A percentile compares a stretch with the other conserved stretches of the same genome.
Evolutionary conservation across 2,888 invertebrate species (phyloP).

Genomic region (Agriopis leucophaearia): DNA sequence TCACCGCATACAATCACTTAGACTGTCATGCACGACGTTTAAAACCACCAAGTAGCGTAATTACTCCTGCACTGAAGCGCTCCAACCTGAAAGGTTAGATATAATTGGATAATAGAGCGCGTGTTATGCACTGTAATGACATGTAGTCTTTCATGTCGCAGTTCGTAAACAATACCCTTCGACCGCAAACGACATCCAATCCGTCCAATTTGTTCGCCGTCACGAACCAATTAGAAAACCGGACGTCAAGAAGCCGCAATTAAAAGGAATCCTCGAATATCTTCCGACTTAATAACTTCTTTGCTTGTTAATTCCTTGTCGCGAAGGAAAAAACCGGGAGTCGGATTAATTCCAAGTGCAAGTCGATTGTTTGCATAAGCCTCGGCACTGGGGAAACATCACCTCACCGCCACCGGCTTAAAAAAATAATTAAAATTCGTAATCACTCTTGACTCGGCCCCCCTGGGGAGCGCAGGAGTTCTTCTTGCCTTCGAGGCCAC

Average conservation of each 20-base stretch:
- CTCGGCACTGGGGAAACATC: conserved; percentile 81
- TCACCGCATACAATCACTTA: conserved; percentile 81
- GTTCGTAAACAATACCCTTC: conserved; percentile 42
- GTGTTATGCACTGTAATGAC: conserved; percentile 78
- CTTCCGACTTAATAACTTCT: conserved; percentile 86
- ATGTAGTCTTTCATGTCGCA: conserved; percentile 66
- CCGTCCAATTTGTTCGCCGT: conserved; percentile 72
- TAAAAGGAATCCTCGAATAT: conserved; percentile 84
- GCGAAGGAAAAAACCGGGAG: conserved; percentile 81
- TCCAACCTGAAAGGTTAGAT: conserved; percentile 82
- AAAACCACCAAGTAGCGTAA: conserved; percentile 75
- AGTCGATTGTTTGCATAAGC: conserved; percentile 87
- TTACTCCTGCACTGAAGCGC: conserved; percentile 68
- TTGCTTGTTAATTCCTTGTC: conserved; percentile 87
- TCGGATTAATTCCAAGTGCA: conserved; percentile 86
- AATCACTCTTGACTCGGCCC: conserved; percentile 85
- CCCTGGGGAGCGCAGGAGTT: conserved; percentile 64
- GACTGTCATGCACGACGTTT: conserved; percentile 81
- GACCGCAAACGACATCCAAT: conserved; percentile 67
- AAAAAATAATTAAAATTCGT: conserved; percentile 87
- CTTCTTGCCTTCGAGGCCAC: conserved; percentile 60
- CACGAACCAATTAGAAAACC: conserved; percentile 83
- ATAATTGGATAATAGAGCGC: conserved; percentile 82
- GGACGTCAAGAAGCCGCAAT: conserved; percentile 83
- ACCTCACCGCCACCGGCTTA: conserved; percentile 85